A percentile compares a stretch with the other conserved stretches of the same genome.
phyloP scores from a whole-genome alignment of 2,797 vertebrate genomes.

The Myotis daubentonii region DNA sequence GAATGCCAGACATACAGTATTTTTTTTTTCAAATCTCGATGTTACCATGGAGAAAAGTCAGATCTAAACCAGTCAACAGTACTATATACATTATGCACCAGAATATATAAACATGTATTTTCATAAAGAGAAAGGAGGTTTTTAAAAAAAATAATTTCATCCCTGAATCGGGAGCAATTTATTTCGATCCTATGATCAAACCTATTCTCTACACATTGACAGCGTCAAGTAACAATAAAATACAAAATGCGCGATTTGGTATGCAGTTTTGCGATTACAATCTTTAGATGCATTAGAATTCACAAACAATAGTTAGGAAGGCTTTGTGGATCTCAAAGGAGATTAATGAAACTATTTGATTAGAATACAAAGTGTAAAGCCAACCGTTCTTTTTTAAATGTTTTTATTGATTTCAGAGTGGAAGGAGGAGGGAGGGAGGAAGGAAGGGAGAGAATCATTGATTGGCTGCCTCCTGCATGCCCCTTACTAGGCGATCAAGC shows the following conservation, averaged over 20 bases:
- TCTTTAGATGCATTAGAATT: slow-evolving; percentile 62
- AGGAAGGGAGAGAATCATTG: too few relatives aligned
- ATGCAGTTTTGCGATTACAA: slow-evolving; percentile 61
- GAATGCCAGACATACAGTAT: neutral
- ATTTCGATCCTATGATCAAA: slow-evolving; percentile 42
- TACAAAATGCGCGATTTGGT: neutral
- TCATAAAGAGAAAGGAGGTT: neutral
- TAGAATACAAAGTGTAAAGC: slow-evolving; percentile 59
- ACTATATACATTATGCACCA: neutral
- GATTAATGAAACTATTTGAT: slow-evolving; percentile 71
- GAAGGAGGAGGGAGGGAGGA: too few relatives aligned
- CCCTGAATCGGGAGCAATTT: neutral
- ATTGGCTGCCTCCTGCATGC: too few relatives aligned
- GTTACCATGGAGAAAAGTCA: slow-evolving; percentile 31
- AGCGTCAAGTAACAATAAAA: slow-evolving; percentile 58
- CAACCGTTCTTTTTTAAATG: slow-evolving; percentile 44
- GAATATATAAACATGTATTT: slow-evolving; percentile 16
- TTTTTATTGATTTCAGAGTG: too few relatives aligned
- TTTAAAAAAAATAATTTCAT: neutral
- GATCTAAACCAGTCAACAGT: slow-evolving; percentile 20
- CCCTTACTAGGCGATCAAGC: too few relatives aligned
- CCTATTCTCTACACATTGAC: slow-evolving; percentile 3
- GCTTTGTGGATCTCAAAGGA: slow-evolving; percentile 54
- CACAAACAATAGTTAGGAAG: slow-evolving; percentile 65
- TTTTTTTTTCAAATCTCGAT: slow-evolving; percentile 7